Percentiles rank a stretch among this genome's conserved stretches.
Conservation (phyloP, 2,888 invertebrate species). For the Diarsia dahlii region DNA sequence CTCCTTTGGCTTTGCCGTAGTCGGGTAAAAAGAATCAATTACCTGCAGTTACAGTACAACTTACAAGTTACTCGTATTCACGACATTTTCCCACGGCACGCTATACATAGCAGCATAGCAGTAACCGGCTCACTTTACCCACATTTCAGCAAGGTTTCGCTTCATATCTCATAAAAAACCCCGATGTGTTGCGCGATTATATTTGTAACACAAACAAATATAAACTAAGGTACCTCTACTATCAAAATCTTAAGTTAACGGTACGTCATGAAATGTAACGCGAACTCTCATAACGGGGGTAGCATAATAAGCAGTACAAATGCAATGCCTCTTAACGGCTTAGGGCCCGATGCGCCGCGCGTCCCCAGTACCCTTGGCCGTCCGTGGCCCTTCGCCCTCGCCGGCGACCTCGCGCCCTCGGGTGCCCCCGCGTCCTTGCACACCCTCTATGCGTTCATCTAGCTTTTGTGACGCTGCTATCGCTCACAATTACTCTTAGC, state of each 20-base stretch:
- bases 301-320: constrained; percentile 71
- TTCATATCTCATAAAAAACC: constrained; percentile 36
- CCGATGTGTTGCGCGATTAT: constrained; percentile 27
- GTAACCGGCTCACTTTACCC: constrained; percentile 30
- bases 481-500: constrained; percentile 70
- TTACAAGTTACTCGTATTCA: background rate
- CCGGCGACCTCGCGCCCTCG: constrained; percentile 79
- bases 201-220: constrained; percentile 35
- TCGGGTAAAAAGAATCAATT: constrained; percentile 18
- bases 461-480: constrained; percentile 70
- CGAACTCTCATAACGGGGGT: constrained; percentile 60
- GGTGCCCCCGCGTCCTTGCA: constrained; percentile 82
- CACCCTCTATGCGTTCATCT: constrained; percentile 76
- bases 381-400: constrained; percentile 78
- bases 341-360: constrained; percentile 72
- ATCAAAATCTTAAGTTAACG: constrained; percentile 23
- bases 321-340: constrained; percentile 72
- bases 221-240: constrained; percentile 18
- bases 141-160: constrained; percentile 37
- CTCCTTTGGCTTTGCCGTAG: too few species aligned
- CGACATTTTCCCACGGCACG: constrained; percentile 48
- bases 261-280: constrained; percentile 43
- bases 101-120: background rate
- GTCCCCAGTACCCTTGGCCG: constrained; percentile 83
- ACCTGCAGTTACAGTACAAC: constrained; percentile 15